Conservation (phyloP, 2,797 vertebrate genomes). For the Aerospiza tachiro region DNA sequence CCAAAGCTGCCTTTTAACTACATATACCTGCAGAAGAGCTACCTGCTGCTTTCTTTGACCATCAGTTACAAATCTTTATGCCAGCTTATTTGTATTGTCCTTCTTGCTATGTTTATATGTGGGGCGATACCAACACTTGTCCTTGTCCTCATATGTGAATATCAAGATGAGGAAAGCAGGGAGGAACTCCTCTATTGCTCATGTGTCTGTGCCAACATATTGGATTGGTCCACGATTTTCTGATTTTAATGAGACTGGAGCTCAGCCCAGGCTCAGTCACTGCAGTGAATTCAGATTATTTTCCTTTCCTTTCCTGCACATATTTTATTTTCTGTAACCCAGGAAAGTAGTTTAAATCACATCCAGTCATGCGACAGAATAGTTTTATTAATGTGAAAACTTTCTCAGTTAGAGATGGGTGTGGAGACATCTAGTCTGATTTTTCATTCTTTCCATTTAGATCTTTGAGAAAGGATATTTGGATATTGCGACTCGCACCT, state of each 20-base stretch:
- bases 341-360: not conserved
- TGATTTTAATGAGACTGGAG: slow-evolving; percentile 58
- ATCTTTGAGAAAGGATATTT: not conserved
- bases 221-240: slow-evolving; percentile 25
- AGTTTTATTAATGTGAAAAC: not conserved
- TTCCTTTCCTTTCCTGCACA: slow-evolving; percentile 18
- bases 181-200: not conserved
- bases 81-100: not conserved
- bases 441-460: not conserved
- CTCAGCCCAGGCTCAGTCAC: slow-evolving; percentile 23
- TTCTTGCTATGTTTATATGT: not conserved
- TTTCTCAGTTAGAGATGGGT: not conserved
- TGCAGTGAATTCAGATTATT: slow-evolving; percentile 50
- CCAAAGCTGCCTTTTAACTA: not conserved
- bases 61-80: not conserved
- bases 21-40: not conserved
- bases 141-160: slow-evolving; percentile 12
- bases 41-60: not conserved
- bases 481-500: not conserved
- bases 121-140: fast-evolving
- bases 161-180: slow-evolving; percentile 6
- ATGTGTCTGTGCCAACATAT: slow-evolving; percentile 8
- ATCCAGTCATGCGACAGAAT: not conserved
- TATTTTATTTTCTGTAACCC: slow-evolving; percentile 31
- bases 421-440: not conserved